Conservation (phyloP, 2,797 vertebrate genomes). For the Squalus acanthias region DNA sequence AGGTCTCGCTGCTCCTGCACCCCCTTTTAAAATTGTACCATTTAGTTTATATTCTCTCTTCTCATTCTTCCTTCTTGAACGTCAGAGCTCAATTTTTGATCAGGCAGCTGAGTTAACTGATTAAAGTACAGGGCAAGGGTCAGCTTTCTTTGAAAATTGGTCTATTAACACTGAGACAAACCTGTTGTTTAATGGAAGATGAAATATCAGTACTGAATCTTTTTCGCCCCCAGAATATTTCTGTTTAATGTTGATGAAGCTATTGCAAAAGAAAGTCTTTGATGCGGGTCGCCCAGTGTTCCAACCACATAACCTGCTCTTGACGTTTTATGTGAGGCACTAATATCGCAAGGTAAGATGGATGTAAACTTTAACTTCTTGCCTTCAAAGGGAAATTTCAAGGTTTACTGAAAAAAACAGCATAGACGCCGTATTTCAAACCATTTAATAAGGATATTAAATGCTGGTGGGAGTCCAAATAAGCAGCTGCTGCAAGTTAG, state of each 20-base stretch:
- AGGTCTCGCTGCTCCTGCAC: background rate
- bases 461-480: background rate
- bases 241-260: background rate
- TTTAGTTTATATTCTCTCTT: background rate
- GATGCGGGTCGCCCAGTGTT: background rate
- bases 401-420: constrained; percentile 17
- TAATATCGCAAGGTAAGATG: constrained; percentile 3
- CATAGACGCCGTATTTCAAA: background rate
- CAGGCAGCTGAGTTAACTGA: background rate
- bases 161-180: background rate
- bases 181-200: background rate
- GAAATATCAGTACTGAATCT: background rate
- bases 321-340: background rate
- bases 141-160: background rate
- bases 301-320: background rate
- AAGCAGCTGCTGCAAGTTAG: constrained; percentile 31
- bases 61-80: background rate
- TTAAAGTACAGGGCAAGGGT: background rate
- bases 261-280: background rate
- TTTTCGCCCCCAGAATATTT: background rate
- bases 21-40: background rate
- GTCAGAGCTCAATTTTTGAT: background rate
- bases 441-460: constrained; percentile 34
- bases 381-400: constrained; percentile 13
- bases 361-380: constrained; percentile 5